These are phyloP conservation scores for Melopsittacus undulatus DNA, from an alignment of 2,797 vertebrate species.

Conservation along the genomic window DNA sequence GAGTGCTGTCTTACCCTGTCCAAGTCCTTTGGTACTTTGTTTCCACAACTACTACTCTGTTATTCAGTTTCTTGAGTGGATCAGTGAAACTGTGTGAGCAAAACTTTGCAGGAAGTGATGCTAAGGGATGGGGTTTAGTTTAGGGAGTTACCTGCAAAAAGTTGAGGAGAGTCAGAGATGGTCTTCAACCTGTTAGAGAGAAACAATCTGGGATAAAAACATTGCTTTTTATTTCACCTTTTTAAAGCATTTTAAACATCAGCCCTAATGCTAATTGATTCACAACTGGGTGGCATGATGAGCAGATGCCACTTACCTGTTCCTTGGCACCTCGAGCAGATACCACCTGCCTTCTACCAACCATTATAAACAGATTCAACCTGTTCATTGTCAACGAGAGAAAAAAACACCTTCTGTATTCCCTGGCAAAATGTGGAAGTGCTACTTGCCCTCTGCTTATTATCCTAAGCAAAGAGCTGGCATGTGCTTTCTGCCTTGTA, in stretches of 20 bases:
- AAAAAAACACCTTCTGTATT: slow-evolving; percentile 25
- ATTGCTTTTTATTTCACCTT: background rate
- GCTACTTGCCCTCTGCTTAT: background rate
- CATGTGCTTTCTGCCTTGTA: background rate
- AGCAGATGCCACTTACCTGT: slow-evolving; percentile 28
- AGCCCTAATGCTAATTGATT: background rate
- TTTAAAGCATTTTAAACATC: background rate
- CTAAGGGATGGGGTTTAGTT: background rate
- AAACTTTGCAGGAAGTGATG: background rate
- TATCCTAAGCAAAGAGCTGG: background rate
- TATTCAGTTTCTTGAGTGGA: background rate
- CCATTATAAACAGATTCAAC: slow-evolving; percentile 4
- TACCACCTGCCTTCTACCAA: slow-evolving; percentile 1
- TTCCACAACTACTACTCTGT: background rate
- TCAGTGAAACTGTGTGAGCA: background rate
- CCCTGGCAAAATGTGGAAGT: background rate
- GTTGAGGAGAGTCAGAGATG: background rate
- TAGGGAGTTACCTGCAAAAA: background rate
- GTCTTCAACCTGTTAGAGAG: background rate
- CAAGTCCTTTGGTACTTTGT: background rate
- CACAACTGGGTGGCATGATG: background rate
- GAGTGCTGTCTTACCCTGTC: background rate
- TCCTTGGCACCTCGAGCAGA: background rate
- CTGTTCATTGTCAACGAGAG: background rate
- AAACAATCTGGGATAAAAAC: background rate